Evolutionary conservation across 2,888 invertebrate species (phyloP).

Genomic region (Calameuta filiformis): DNA sequence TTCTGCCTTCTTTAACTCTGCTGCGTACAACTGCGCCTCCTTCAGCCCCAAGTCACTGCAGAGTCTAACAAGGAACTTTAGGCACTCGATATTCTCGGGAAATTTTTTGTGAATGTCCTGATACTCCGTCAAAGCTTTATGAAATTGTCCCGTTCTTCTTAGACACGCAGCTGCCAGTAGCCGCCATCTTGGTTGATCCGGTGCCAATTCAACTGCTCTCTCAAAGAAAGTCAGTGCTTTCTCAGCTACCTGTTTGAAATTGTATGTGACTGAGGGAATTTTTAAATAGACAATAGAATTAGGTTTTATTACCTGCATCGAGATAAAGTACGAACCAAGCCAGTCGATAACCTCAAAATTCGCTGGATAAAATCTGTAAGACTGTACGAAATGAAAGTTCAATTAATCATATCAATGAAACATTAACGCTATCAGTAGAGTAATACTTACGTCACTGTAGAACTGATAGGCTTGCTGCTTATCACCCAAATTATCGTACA

Average conservation of each 20-base stretch:
- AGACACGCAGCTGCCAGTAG: constrained; percentile 88
- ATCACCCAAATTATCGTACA: constrained; percentile 92
- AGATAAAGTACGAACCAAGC: constrained; percentile 89
- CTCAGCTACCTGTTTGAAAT: constrained; percentile 73
- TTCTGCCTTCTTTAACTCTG: constrained; percentile 83
- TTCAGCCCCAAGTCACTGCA: constrained; percentile 91
- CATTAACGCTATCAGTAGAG: constrained; percentile 32
- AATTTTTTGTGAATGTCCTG: constrained; percentile 88
- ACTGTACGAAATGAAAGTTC: constrained; percentile 46
- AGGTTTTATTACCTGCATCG: constrained; percentile 72
- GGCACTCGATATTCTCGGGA: constrained; percentile 94
- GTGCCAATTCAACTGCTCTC: constrained; percentile 72
- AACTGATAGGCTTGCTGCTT: constrained; percentile 89
- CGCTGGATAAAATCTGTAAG: constrained; percentile 61
- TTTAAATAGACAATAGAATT: neutral
- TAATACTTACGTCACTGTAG: constrained; percentile 76
- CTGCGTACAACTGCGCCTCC: constrained; percentile 87
- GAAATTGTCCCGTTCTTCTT: constrained; percentile 84
- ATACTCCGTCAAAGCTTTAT: constrained; percentile 84
- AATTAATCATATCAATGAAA: constrained; percentile 54
- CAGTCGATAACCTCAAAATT: constrained; percentile 81
- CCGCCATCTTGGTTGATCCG: constrained; percentile 81
- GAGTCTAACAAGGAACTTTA: constrained; percentile 88
- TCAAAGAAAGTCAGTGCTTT: constrained; percentile 88
- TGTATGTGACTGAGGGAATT: constrained; percentile 1